phyloP scores from a whole-genome alignment of 1,140 invertebrate species.

The Arion vulgaris region DNA sequence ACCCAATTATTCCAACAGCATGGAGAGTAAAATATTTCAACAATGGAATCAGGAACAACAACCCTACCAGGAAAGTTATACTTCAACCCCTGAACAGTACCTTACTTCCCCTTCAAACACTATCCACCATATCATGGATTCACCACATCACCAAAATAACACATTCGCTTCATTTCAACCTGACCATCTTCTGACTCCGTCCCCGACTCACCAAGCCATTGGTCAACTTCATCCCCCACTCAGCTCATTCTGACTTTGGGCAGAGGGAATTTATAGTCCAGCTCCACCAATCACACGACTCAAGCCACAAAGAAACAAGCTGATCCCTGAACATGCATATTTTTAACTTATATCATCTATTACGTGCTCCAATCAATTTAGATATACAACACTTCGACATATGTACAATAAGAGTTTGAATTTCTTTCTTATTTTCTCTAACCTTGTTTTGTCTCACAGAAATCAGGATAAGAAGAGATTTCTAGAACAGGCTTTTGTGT shows the following conservation, averaged over 20 bases:
- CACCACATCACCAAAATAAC: slow-evolving; percentile 77
- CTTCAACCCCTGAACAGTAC: slow-evolving; percentile 76
- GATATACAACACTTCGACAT: no score
- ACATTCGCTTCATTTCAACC: slow-evolving; percentile 78
- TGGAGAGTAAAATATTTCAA: slow-evolving; percentile 53
- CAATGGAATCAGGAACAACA: slow-evolving; percentile 55
- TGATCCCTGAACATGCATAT: not conserved
- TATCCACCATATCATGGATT: slow-evolving; percentile 78
- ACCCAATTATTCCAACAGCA: slow-evolving; percentile 69
- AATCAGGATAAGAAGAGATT: no score
- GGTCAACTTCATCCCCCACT: slow-evolving; percentile 95
- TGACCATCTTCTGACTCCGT: slow-evolving; percentile 85
- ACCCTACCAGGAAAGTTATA: slow-evolving; percentile 52
- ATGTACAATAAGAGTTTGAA: no score
- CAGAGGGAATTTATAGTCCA: slow-evolving; percentile 83
- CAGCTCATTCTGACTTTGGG: slow-evolving; percentile 91
- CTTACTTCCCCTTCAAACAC: slow-evolving; percentile 90
- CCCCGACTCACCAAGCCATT: slow-evolving; percentile 95
- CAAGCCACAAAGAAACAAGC: not conserved
- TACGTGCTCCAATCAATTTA: no score
- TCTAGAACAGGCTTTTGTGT: no score
- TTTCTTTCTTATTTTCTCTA: no score
- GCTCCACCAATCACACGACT: slow-evolving; percentile 43
- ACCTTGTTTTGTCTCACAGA: no score
- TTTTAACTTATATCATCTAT: no score